Base-by-base conservation (phyloP, 2,888 invertebrate species). In the Pyrrhia umbra region DNA sequence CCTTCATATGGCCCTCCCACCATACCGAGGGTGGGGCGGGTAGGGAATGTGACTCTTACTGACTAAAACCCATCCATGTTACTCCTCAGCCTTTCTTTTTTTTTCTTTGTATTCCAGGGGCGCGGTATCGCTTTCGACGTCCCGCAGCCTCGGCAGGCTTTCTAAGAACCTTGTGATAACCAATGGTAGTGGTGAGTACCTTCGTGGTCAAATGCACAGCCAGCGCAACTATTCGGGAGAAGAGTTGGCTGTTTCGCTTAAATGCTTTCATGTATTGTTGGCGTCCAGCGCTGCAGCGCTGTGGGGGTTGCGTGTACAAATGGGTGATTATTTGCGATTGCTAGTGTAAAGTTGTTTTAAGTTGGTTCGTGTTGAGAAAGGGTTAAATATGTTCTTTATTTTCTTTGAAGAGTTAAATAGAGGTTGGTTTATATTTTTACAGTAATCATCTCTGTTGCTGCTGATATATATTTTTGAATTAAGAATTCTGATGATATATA, bases 231-330 rank as follows among this genome's bases (percentile, higher is more conserved):
- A 72, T 71, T 75, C 52, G 55, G 20, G 46, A 54, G 73, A 60
- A 75, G 65, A 80, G 81, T 80, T 80, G 62, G 55, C 62, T 64
- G 79, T 72, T 73, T 73, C 70, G 65, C 66, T 75, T 68, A 77
- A 73, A 76, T 67, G 74, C 68, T 79, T 70, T 71, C 68, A 47
- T 51, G 66, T 78, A 73, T 78, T 69, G 64, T 73, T 51, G 49
- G 52, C 25, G 56, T 58, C 52, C 59, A 63, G 62, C 71, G 52
- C 34, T 63, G 42, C 34, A 52, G 52, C 63, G 47, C 40, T 62
- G 25, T 49, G 37, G 4, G 69, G 47, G 25, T 58, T 52, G 40
- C 46, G 34, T 39, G 42, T 47, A 54, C 49, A 54, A 63, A 60
- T 67, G 46, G 56, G 55, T 58, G 68, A 75, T 78, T 56, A 72